Evolutionary conservation across 2,888 invertebrate genomes (phyloP), one percentile per base, ranked within the genome.

Genomic region (Oithona nana): DNA sequence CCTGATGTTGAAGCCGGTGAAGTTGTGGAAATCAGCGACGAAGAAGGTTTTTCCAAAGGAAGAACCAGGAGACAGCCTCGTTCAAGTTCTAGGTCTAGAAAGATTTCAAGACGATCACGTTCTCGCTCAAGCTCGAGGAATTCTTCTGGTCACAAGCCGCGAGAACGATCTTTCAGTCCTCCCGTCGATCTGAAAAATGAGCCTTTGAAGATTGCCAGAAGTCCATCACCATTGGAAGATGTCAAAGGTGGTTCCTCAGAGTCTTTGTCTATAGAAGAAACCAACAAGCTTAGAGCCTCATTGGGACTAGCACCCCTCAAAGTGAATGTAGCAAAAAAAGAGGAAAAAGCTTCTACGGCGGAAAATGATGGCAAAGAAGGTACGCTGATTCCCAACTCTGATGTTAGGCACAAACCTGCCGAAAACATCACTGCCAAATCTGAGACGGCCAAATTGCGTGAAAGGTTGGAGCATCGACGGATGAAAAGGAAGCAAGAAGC

Each of bases 271-370:
- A 79, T 90, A 57, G 83, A 83, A 61, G 88, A 87, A 68, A 88
- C 88, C 3, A 94, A 94, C 74, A 85, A 83, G 67, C 75, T 98
- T 13, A 79, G 97, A 69, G 88, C 88, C 1, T 92, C 93, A 72
- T 79, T 98, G 28, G 97, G 97, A 0, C 76, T 97, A 39, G 93
- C 92, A 71, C 97, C 95, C 0, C 75, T 97, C 2, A 86, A 92
- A 69, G 75, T 84, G 0, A 76, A 78, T 4, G 70, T 69, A 65
- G 69, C 70, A 55, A 71, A 71, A 16, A 67, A 64, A 3, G 66
- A 67, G 30, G 22, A 69, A 74, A 76, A 75, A 28, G 77, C 76
- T 65, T 77, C 75, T 66, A 78, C 77, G 67, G 73, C 77, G 67
- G 77, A 76, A 64, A 78, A 78, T 65, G 79, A 79, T 68, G 73